Conservation (phyloP, 1,140 invertebrate species). For the Lasioglossum baleicum region DNA sequence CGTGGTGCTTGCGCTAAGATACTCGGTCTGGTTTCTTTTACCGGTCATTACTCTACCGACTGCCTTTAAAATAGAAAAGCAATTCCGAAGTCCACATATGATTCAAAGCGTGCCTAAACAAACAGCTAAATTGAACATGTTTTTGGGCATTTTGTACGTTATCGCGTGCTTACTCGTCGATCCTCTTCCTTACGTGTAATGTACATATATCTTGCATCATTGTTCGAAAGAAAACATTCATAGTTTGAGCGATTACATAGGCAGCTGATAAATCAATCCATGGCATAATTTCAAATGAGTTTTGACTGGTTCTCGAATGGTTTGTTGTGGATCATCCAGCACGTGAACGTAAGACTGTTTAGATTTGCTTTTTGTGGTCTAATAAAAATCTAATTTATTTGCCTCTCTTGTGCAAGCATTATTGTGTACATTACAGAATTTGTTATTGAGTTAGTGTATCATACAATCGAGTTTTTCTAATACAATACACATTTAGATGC, state of each 20-base stretch:
- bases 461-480: conserved; percentile 15
- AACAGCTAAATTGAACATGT: conserved; percentile 94
- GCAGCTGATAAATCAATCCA: conserved; percentile 28
- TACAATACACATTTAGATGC: conserved; percentile 25
- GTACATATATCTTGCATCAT: conserved; percentile 22
- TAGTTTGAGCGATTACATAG: not conserved
- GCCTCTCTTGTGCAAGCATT: not conserved
- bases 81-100: conserved; percentile 88
- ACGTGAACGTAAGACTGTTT: not conserved
- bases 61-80: conserved; percentile 94
- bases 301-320: conserved; percentile 4
- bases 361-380: not conserved
- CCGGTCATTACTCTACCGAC: conserved; percentile 92
- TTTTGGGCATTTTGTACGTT: conserved; percentile 94
- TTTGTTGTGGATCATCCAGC: conserved; percentile 4
- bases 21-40: conserved; percentile 92
- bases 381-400: conserved; percentile 3
- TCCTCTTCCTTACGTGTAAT: conserved; percentile 74
- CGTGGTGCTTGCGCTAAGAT: conserved; percentile 89
- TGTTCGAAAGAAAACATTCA: not conserved
- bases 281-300: not conserved
- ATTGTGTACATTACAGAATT: conserved; percentile 12
- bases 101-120: conserved; percentile 91
- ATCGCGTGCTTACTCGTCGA: conserved; percentile 83
- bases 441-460: not conserved